Evolutionary conservation across 2,797 vertebrate species (phyloP), one percentile per base, ranked within the genome.

Genomic region (Sphaeramia orbicularis): DNA sequence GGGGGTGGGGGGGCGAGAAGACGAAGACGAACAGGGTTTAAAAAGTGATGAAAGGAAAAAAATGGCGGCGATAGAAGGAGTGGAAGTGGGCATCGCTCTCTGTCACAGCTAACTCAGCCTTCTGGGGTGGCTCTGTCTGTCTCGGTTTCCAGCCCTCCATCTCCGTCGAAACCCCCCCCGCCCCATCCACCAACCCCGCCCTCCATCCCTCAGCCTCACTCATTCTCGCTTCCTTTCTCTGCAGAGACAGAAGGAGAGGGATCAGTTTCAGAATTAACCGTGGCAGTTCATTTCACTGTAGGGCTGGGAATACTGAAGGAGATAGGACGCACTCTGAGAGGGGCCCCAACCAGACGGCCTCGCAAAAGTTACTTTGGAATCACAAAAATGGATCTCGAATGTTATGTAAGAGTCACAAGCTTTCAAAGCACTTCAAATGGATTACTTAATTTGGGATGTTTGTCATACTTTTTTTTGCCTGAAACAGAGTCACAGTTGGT

Each of bases 241-340:
- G 71, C 42, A 78, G 71, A 78, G 88, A 74, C 60, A 81, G 87
- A 86, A 78, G 75, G 83, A 91, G 93, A 95, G 80, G 85, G 91
- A 94, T 95, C 90, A 89, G 90, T 92, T 80, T 36, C 71, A 81
- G 88, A 89, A 94, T 94, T 85, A 88, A 86, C 81, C 76, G 9
- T 91, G 93, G 91, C 93, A 93, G 89, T 83, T 90, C 89, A 94
- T 94, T 93, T 89, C 87, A 84, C 86, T 78, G 81, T 58, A 62
- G 72, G 54, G 74, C 72, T 57, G 71, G 74, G 80, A 79, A 84
- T 61, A 65, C 69, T 58, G 59, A 78, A 68, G 74, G 84, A 81
- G 85, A 81, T 67, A 41, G 59, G 51, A 65, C 63, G 32, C 16
- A 43, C 52, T n/a, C 54, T 38, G 30, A 19, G 8, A 48, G 44